Evolutionary conservation across 2,797 vertebrate species (phyloP), one percentile per base, ranked within the genome.

Genomic region (Florisuga fusca): DNA sequence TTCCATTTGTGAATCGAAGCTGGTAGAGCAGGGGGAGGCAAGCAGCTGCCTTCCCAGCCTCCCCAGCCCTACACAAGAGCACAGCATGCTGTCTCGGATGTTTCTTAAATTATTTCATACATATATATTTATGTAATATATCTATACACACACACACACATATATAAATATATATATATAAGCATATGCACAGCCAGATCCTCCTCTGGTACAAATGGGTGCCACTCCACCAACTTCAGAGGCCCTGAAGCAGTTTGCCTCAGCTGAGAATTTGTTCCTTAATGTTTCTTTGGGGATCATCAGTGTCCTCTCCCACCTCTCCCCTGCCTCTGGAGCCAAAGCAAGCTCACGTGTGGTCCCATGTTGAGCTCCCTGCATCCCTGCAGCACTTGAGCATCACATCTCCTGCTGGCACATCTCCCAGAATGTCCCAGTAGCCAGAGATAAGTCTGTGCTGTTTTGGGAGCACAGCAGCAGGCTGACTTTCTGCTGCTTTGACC

Each of bases 101-200:
- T 64, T 91, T 93, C 96, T 90, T 91, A 90, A 94, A 91, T 88
- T 85, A 94, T 94, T 96, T 96, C 95, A 86, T 93, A 95, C 94
- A 38, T 96, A 84, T 90, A 94, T 93, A 94, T 93, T 93, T 94
- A 87, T 96, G 93, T 95, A 94, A 85, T 55, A 94, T 90, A 96
- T 75, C 93, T 91, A 77, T 53, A 96, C 77, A 96, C 94, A 95
- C 80, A 89, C 55, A 83, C 12, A 82, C 15, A 51, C 10, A 68
- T 12, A 89, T 18, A 87, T 46, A 84, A 11, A 55, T 18, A 61
- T 14, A 62, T 71, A 94, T 89, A 94, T 91, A 78, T 73, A 53
- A 69, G 63, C 14, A 62, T 53, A 33, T 26, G 73, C 87, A 68
- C 64, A 64, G 14, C 15, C 91, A 67, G 73, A 66, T 62, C 73